Evolutionary conservation across 2,888 invertebrate genomes (phyloP).

Genomic region (Thera britannica): DNA sequence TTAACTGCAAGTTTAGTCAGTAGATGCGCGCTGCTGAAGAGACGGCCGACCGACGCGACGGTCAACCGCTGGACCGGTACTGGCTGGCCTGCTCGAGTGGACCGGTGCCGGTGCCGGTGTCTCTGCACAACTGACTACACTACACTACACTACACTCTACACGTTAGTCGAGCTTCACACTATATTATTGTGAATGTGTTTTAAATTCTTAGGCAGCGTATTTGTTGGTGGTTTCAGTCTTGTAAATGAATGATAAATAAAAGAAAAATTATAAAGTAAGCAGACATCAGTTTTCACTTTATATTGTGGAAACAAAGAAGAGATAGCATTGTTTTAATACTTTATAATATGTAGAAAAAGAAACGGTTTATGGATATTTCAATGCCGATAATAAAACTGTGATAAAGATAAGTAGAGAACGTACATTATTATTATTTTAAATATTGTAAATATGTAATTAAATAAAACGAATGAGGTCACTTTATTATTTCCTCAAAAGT

Average conservation of each 20-base stretch:
- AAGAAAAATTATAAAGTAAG: background rate
- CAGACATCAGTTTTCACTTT: background rate
- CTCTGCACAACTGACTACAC: background rate
- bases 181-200: background rate
- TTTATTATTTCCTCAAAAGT: too few species aligned
- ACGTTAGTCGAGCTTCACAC: background rate
- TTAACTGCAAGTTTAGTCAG: background rate
- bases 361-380: background rate
- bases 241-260: background rate
- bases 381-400: background rate
- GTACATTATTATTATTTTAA: too few species aligned
- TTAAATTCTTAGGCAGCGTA: background rate
- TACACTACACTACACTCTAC: background rate
- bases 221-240: background rate
- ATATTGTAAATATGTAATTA: too few species aligned
- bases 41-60: conserved; percentile 16
- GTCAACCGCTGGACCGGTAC: conserved; percentile 10
- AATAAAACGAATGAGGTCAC: too few species aligned
- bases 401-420: too few species aligned
- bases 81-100: background rate
- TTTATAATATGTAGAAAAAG: background rate
- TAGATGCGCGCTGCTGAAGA: conserved; percentile 1
- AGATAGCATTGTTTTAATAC: background rate
- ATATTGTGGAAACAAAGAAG: background rate
- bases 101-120: background rate